Base-by-base conservation (phyloP, 2,888 invertebrate genomes). In the Folsomia candida region DNA sequence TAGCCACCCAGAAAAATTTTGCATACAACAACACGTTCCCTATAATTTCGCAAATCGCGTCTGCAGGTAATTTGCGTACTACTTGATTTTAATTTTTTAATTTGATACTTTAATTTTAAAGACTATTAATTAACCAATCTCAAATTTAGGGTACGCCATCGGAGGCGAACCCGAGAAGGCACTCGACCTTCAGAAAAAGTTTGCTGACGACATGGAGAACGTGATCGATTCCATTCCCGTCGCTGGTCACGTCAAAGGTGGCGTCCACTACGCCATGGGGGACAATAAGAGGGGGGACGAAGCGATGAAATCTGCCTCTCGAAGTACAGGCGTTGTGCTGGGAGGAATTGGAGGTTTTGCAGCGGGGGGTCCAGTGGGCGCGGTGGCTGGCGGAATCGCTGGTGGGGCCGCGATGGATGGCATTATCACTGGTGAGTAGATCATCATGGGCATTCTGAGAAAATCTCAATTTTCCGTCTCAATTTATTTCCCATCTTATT, bases 1-100 rank as follows among this genome's bases (percentile, higher is more conserved):
- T 76, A 2, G 27, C 51, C 1, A 79, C 79, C 1, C 79, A 79
- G 47, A 59, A 77, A 20, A 75, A 79, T 59, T 79, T 79, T 57
- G 73, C 78, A 0, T 79, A 77, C 67, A 74, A 73, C 57, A 79
- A 79, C 58, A 79, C 79, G n/a, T 79, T 78, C 57, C 79, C 79
- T 0, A 71, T 79, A 4, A 68, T 76, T 28, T 78, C 78, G 1
- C 79, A 79, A 72, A 72, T 79, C 3, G 73, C 76, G 0, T 74
- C 74, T 0, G 6, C 37, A 37, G 37, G 37, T 37, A 37, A 37
- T 14, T 37, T 37, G 6, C 6, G 37, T 37, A n/a, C n/a, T n/a
- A n/a, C n/a, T n/a, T n/a, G n/a, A n/a, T n/a, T n/a, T n/a, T n/a
- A n/a, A n/a, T n/a, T n/a, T n/a, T n/a, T n/a, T n/a, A n/a, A n/a